Evolutionary conservation across 2,113 vertebrate species (phyloP), one percentile per base, ranked within the genome.

Genomic region (Excalfactoria chinensis): DNA sequence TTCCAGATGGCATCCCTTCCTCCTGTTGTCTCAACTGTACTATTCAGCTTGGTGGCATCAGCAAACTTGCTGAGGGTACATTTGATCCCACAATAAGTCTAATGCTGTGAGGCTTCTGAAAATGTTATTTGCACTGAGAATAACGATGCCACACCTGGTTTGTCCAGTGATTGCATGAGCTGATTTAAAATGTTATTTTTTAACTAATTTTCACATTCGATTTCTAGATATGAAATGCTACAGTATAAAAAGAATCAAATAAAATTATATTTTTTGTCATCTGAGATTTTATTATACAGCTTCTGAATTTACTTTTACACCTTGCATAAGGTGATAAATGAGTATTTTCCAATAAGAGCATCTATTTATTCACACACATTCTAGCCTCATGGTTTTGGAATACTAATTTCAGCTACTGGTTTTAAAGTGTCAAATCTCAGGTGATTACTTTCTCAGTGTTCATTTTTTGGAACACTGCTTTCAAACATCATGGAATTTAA

Each of bases 261-360:
- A 66, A 95, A 76, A 91, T 84, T 51, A 32, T 53, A 18, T 6
- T 30, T 90, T 90, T 53, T 49, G 11, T 79, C 81, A 59, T 49
- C 53, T 55, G 46, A 19, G 35, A 63, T 84, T 96, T 93, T 90
- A 64, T 85, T 72, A 58, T 37, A 4, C 13, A 43, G 63, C 32
- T 67, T 92, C 90, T 92, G 46, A 63, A 91, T 96, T 93, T 88
- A 55, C 19, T 69, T 89, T 74, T 95, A 56, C 35, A 49, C 28
- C n/a, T 88, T 94, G 55, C 8, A 73, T 25, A 56, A 89, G 32
- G 13, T 58, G 53, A 85, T 94, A 94, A 89, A 95, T 96, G 68
- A 85, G 32, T 63, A 64, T 78, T 32, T 90, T 93, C 44, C 76
- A 84, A 37, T 75, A 95, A 64, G 9, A 86, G 26, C 37, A 92